Conservation (phyloP, 2,797 vertebrate genomes). For the Smutsia gigantea region DNA sequence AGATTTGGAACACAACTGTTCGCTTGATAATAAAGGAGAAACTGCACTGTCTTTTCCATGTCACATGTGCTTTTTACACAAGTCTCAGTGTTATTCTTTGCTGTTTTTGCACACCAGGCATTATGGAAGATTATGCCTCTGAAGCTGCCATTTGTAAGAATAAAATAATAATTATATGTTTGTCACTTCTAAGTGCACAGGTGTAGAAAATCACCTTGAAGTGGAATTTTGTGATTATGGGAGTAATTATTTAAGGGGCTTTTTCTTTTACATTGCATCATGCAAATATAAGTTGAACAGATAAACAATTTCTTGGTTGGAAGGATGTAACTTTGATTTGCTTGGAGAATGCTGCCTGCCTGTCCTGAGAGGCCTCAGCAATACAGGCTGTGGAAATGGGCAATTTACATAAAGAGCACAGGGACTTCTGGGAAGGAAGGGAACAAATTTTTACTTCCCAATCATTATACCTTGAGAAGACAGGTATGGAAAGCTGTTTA, state of each 20-base stretch:
- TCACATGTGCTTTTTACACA: neutral
- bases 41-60: too few species aligned
- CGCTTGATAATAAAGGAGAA: neutral
- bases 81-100: neutral
- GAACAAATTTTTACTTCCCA: neutral
- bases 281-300: neutral
- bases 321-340: neutral
- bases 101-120: neutral
- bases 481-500: neutral
- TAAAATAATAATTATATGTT: neutral
- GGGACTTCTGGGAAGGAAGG: neutral
- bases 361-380: neutral
- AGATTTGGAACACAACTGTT: too few species aligned
- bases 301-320: neutral
- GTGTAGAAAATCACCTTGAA: neutral
- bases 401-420: neutral
- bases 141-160: neutral
- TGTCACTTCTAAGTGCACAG: neutral
- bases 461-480: neutral
- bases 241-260: neutral
- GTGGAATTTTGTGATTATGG: neutral
- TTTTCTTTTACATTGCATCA: neutral
- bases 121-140: neutral
- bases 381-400: rapidly evolving
- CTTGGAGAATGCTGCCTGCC: neutral